Conservation (phyloP, 2,113 vertebrate species). For the Pagrus major region DNA sequence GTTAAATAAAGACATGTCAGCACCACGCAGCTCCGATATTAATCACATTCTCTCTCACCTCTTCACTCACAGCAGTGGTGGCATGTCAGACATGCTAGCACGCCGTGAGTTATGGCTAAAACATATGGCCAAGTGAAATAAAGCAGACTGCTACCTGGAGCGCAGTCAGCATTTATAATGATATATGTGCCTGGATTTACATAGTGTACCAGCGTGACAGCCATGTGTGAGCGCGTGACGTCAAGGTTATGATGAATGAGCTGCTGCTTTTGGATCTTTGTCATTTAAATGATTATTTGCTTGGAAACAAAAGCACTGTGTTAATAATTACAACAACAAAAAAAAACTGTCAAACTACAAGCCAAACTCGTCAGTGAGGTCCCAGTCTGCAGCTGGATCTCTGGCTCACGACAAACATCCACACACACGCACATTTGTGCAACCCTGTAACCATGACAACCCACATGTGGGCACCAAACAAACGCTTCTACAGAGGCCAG, state of each 20-base stretch:
- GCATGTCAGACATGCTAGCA: conserved; percentile 32
- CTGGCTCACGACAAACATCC: conserved; percentile 33
- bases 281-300: conserved; percentile 34
- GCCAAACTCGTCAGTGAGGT: conserved; percentile 4
- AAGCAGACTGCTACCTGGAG: conserved; percentile 64
- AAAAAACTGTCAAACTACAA: conserved; percentile 2
- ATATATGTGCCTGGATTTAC: conserved; percentile 51
- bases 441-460: conserved; percentile 59
- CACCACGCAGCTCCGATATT: background rate
- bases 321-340: background rate
- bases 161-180: conserved; percentile 41
- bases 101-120: conserved; percentile 40
- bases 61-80: background rate
- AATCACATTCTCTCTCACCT: conserved; percentile 8
- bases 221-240: conserved; percentile 25
- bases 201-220: conserved; percentile 7
- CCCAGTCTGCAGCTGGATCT: conserved; percentile 22
- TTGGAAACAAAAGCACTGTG: conserved; percentile 26
- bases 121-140: conserved; percentile 61
- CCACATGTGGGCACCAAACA: conserved; percentile 66
- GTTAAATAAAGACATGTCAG: conserved; percentile 22
- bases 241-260: conserved; percentile 48
- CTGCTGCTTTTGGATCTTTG: conserved; percentile 39
- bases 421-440: background rate
- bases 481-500: conserved; percentile 41